Percentiles rank a stretch among this genome's conserved stretches.
These are phyloP conservation scores for Thumatha senex DNA, from an alignment of 2,888 invertebrate species.

Conservation along the genomic window DNA sequence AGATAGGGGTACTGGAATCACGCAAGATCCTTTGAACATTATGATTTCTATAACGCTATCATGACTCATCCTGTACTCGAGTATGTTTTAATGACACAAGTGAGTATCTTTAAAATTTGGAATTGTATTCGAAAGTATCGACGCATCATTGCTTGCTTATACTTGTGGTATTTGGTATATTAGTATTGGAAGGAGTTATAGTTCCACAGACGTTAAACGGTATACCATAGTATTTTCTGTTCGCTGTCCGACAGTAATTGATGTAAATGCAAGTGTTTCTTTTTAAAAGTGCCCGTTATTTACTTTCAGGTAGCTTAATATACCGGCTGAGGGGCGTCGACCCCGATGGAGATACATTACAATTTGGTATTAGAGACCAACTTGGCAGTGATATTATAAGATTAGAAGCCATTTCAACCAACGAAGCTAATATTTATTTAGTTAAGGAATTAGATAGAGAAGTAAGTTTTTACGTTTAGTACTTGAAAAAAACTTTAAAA, in stretches of 20 bases:
- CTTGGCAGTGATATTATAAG: slow-evolving; percentile 92
- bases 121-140: no score
- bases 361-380: slow-evolving; percentile 92
- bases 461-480: slow-evolving; percentile 73
- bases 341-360: slow-evolving; percentile 92
- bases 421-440: slow-evolving; percentile 94
- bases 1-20: no score
- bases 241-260: slow-evolving; percentile 1
- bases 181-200: no score
- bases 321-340: slow-evolving; percentile 92
- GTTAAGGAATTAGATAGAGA: slow-evolving; percentile 96
- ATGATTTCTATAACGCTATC: no score
- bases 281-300: slow-evolving; percentile 34
- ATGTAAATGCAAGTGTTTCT: slow-evolving; percentile 15
- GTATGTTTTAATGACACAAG: no score
- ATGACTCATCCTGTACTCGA: no score
- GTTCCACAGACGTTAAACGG: no score
- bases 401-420: slow-evolving; percentile 90
- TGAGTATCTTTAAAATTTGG: no score
- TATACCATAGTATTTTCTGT: slow-evolving; percentile 14
- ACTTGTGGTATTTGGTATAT: no score
- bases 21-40: no score
- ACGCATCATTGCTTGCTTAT: no score
- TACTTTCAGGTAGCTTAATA: slow-evolving; percentile 89
- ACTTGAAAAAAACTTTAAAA: neutral